phyloP scores from a whole-genome alignment of 1,140 invertebrate genomes.

The Drosophila setifemur region DNA sequence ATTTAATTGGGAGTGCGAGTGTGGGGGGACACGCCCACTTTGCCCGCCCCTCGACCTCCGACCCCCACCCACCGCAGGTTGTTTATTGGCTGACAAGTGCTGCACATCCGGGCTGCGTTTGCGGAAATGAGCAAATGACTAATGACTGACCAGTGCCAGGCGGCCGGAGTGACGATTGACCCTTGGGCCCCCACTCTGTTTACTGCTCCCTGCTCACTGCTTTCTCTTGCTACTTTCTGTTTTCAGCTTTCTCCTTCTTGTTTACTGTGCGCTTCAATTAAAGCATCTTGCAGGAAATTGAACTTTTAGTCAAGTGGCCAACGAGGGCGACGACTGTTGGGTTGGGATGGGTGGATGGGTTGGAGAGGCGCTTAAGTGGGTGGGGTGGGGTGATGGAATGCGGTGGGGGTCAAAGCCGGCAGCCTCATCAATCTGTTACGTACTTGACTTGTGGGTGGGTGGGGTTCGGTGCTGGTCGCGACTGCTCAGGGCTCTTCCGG shows the following conservation, averaged over 20 bases:
- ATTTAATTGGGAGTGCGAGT: constrained; percentile 48
- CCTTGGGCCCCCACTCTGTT: neutral
- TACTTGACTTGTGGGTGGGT: constrained; percentile 56
- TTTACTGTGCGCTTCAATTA: constrained; percentile 76
- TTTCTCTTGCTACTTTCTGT: neutral
- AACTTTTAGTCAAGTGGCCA: constrained; percentile 65
- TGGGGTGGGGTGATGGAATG: neutral
- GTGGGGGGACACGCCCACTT: constrained; percentile 1
- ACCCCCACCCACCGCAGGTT: constrained; percentile 15
- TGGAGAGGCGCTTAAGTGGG: neutral
- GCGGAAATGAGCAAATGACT: constrained; percentile 80
- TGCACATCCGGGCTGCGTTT: constrained; percentile 73
- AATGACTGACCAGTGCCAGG: constrained; percentile 71
- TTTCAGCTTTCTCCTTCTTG: constrained; percentile 23
- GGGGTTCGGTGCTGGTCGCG: neutral
- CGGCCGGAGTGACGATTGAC: constrained; percentile 23
- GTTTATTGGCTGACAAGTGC: constrained; percentile 80
- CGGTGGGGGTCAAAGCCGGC: constrained; percentile 8
- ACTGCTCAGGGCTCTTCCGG: constrained; percentile 37
- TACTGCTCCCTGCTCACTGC: neutral
- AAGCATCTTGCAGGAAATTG: constrained; percentile 76
- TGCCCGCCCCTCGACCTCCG: neutral
- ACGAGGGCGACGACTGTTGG: neutral
- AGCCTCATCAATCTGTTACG: constrained; percentile 52
- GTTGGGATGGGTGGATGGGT: neutral